Evolutionary conservation across 2,888 invertebrate genomes (phyloP).

Genomic region (Spisula subtruncata): DNA sequence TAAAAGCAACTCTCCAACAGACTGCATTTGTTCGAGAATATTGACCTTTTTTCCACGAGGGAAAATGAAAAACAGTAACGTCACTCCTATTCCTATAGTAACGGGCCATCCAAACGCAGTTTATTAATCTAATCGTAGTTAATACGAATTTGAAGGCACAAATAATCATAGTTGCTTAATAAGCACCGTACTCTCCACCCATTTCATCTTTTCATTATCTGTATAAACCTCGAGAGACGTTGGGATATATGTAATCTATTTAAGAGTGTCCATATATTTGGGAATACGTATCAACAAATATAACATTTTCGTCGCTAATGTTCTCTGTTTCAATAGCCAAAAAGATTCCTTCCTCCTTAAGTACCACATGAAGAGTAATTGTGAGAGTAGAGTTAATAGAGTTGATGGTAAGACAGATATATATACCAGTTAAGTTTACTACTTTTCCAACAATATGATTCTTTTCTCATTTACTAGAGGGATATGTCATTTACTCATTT

Average conservation of each 20-base stretch:
- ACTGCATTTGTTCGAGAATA: not conserved
- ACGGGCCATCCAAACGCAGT: too few species aligned
- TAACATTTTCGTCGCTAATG: too few species aligned
- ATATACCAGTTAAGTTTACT: not conserved
- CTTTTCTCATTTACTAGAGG: not conserved
- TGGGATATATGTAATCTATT: not conserved
- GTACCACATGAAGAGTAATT: not conserved
- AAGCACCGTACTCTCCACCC: not conserved
- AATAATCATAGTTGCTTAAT: not conserved
- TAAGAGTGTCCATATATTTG: not conserved
- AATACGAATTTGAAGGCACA: not conserved
- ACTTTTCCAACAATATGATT: not conserved
- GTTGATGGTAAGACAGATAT: not conserved
- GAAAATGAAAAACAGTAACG: too few species aligned
- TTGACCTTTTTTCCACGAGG: too few species aligned
- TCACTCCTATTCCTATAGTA: too few species aligned
- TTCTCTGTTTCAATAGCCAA: not conserved
- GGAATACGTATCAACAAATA: not conserved
- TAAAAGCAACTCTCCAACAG: not conserved
- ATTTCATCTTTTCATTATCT: slow-evolving; percentile 1
- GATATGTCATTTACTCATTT: too few species aligned
- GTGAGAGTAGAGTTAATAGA: not conserved
- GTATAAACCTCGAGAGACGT: not conserved
- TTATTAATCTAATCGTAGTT: not conserved
- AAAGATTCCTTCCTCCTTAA: not conserved